Percentiles rank a stretch among this genome's conserved stretches.
Conservation (phyloP, 2,888 invertebrate species). For the Hyles lineata region DNA sequence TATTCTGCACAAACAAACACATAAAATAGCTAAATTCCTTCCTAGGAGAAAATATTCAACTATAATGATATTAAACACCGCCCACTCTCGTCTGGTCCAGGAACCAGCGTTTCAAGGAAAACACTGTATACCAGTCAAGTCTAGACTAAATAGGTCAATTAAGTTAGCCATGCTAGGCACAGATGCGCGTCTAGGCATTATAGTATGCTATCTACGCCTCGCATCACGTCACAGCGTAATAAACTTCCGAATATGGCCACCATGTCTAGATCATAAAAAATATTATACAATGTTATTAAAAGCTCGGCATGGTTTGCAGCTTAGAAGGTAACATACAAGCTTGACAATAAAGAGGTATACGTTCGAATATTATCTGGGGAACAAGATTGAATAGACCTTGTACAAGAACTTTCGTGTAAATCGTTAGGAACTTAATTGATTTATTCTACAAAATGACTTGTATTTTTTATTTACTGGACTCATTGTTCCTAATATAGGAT, state of each 20-base stretch:
- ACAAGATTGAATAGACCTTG: too few species aligned
- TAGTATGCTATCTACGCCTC: background rate
- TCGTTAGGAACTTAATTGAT: too few species aligned
- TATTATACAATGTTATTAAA: background rate
- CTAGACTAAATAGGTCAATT: slow-evolving; percentile 23
- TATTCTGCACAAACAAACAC: too few species aligned
- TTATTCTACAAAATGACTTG: too few species aligned
- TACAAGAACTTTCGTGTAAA: too few species aligned
- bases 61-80: background rate
- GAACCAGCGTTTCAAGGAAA: background rate
- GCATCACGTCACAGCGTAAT: slow-evolving; percentile 19
- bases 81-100: background rate
- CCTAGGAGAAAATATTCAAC: background rate
- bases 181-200: slow-evolving; percentile 10
- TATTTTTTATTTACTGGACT: too few species aligned
- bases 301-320: background rate
- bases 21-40: background rate
- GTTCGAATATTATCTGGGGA: too few species aligned
- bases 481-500: too few species aligned
- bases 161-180: slow-evolving; percentile 4
- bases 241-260: slow-evolving; percentile 11
- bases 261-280: slow-evolving; percentile 4
- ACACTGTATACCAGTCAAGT: background rate
- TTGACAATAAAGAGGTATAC: too few species aligned
- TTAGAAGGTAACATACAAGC: too few species aligned